These are phyloP conservation scores for Diglossa cyanea DNA, from an alignment of 2,797 vertebrate species.

Conservation along the genomic window DNA sequence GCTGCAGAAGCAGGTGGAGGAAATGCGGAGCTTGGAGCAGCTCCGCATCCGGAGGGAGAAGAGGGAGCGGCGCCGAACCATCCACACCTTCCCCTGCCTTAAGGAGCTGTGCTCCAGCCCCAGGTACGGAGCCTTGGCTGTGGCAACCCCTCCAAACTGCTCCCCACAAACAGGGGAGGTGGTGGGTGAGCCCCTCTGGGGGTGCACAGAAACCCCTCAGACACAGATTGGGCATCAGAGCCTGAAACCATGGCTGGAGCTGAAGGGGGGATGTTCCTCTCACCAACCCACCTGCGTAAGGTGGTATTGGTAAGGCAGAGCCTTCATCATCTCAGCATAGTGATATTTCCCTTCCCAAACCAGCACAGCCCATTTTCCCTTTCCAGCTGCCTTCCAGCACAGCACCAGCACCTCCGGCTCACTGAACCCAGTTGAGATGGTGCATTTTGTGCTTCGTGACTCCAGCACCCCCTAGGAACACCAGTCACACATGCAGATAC, in stretches of 20 bases:
- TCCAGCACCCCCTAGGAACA: background rate
- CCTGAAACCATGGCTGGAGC: background rate
- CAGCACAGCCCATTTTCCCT: background rate
- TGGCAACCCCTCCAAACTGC: background rate
- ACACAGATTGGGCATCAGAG: background rate
- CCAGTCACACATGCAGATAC: background rate
- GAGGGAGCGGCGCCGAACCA: conserved; percentile 89
- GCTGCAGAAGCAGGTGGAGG: conserved; percentile 89
- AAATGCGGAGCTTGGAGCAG: conserved; percentile 89
- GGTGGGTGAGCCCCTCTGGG: background rate
- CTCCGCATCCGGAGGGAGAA: conserved; percentile 87
- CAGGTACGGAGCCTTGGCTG: conserved; percentile 69
- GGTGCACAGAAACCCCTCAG: background rate
- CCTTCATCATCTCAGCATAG: background rate
- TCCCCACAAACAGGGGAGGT: background rate
- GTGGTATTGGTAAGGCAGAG: background rate
- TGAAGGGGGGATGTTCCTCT: background rate
- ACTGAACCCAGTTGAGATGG: background rate
- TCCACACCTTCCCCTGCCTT: conserved; percentile 95
- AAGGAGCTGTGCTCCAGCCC: conserved; percentile 90
- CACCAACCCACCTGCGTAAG: background rate
- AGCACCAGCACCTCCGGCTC: background rate
- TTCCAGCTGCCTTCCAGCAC: background rate
- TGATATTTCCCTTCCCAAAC: background rate
- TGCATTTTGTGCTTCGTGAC: background rate